Evolutionary conservation across 2,113 vertebrate genomes (phyloP), one percentile per base, ranked within the genome.

Genomic region (Pontoporia blainvillei): DNA sequence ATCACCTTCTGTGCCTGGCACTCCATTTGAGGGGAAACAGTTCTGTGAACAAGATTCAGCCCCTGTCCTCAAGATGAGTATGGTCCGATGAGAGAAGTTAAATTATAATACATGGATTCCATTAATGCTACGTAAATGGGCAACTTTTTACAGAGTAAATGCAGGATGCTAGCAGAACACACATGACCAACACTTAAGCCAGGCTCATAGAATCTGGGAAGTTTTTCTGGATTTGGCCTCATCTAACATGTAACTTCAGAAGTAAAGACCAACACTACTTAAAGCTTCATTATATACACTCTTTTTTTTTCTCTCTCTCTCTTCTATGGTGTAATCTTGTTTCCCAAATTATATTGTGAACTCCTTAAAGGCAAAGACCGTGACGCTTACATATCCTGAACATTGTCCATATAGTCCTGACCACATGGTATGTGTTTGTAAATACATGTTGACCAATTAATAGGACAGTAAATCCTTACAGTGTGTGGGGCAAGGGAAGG

Each of bases 401-500:
- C 61, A 27, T 64, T 85, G 29, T 90, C 64, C 23, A 2, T 46
- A 82, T 15, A 49, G 71, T 54, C 86, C 52, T 91, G 59, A 76
- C 46, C 27, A 52, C 34, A 41, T 6, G 36, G 17, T 39, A 21
- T 57, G 72, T 20, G 31, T 41, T 95, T 86, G 57, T 64, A 75
- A 93, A 93, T 78, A 86, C 18, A 59, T 39, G 9, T 25, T 39
- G 71, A 89, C 69, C 83, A 93, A 83, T 89, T 86, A 91, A 78
- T 75, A 54, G 20, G 82, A 93, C 17, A 91, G 36, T 72, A 88
- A 94, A 96, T 96, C 86, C 25, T 94, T 93, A 36, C 41, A 44
- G 39, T 39, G 11, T 39, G 11, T 29, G 69, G 71, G 61, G 17
- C 39, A 64, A 61, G 13, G 27, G 27, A 81, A 9, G 13, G 34